These are phyloP conservation scores for Pelmatolapia mariae DNA, from an alignment of 2,113 vertebrate species.

Conservation along the genomic window DNA sequence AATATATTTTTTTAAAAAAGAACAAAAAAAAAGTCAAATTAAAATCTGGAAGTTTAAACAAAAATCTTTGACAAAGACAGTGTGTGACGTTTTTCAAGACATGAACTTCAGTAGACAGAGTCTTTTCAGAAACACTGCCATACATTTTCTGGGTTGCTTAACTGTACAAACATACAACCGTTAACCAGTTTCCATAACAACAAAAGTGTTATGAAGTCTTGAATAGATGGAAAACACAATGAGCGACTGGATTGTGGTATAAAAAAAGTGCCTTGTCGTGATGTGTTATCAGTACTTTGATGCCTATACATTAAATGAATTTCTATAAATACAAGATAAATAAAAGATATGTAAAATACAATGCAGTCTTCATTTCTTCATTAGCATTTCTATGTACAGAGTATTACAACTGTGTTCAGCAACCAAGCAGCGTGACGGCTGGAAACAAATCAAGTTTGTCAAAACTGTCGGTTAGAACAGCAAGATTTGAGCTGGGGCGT, in stretches of 20 bases:
- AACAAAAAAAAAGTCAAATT: not conserved
- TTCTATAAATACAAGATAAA: slow-evolving; percentile 44
- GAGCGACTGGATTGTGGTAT: not conserved
- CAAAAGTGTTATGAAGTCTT: not conserved
- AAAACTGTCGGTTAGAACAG: not conserved
- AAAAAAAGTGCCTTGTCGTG: slow-evolving; percentile 36
- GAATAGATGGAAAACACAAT: not conserved
- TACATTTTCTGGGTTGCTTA: not conserved
- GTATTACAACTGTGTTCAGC: slow-evolving; percentile 12
- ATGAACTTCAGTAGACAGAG: not conserved
- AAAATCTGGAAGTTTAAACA: not conserved
- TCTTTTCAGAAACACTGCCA: not conserved
- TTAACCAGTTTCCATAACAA: not conserved
- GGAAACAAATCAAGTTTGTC: not conserved
- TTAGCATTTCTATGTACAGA: slow-evolving; percentile 14
- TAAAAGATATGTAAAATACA: slow-evolving; percentile 28
- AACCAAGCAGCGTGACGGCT: not conserved
- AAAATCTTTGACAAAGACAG: not conserved
- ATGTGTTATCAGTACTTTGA: slow-evolving; percentile 2
- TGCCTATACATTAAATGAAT: not conserved
- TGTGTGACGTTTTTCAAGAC: not conserved
- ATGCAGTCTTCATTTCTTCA: not conserved
- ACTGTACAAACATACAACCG: not conserved
- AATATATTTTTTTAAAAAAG: not conserved
- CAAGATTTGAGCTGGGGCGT: not conserved